phyloP scores from a whole-genome alignment of 1,140 invertebrate species.

The Aculops lycopersici region DNA sequence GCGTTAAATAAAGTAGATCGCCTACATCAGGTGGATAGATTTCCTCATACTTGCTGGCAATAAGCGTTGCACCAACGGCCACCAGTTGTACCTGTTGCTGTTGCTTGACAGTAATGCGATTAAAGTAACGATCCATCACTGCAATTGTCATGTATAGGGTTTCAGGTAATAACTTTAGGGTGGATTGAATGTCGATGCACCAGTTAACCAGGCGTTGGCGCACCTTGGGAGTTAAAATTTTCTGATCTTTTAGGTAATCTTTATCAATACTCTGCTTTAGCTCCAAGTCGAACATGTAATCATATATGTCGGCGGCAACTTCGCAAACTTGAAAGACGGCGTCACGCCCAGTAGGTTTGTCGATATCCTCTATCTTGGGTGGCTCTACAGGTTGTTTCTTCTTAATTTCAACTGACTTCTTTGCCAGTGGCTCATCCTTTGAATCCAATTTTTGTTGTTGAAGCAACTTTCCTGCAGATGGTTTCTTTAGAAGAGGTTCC shows the following conservation, averaged over 20 bases:
- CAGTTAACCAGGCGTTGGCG: conserved; percentile 60
- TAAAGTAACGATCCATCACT: conserved; percentile 62
- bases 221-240: conserved; percentile 43
- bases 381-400: no score
- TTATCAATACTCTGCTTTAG: conserved; percentile 14
- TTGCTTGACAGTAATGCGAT: conserved; percentile 30
- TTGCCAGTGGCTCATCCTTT: no score
- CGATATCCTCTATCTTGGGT: conserved; percentile 25
- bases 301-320: conserved; percentile 54
- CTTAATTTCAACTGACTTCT: no score
- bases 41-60: conserved; percentile 85
- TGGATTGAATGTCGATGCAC: conserved; percentile 61
- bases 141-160: conserved; percentile 60
- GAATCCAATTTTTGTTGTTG: no score
- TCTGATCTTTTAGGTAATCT: conserved; percentile 8
- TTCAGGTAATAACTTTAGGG: conserved; percentile 57
- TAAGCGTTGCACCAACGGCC: conserved; percentile 65
- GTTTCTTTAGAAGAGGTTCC: no score
- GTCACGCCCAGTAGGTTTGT: conserved; percentile 35
- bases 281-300: conserved; percentile 37
- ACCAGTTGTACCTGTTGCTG: conserved; percentile 54
- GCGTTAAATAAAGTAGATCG: conserved; percentile 23
- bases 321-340: conserved; percentile 37
- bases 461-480: no score
- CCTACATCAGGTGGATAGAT: conserved; percentile 84